Base-by-base conservation (phyloP, 2,113 vertebrate genomes). In the Fulica atra region DNA sequence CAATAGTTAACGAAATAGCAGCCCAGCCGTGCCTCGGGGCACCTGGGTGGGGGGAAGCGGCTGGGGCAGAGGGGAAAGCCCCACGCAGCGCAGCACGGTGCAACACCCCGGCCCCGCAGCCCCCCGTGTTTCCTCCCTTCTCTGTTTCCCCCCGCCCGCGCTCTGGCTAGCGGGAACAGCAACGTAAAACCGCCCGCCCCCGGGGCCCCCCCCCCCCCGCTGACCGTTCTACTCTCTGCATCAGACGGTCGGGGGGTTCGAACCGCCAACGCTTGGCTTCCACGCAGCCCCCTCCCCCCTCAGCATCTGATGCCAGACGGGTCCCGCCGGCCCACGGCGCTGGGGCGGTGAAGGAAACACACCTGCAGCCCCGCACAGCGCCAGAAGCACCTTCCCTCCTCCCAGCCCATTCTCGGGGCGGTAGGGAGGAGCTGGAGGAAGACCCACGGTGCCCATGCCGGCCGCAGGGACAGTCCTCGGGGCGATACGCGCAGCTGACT, bases 1-100 rank as follows among this genome's bases (percentile, higher is more conserved):
- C 88, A 96, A 97, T 96, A 71, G 95, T 96, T 97, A 97, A 97
- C 95, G 64, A 76, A 91, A 64, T 48, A 89, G 72, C 38, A 63
- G 50, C 24, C 64, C 56, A 33, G 42, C 54, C 35, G 28, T 7
- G 28, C 51, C 88, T 93, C 33, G 50, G 64, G 38, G 64, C 59
- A 48, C 33, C 85, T 8, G 54, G n/a, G 44, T 46, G 44, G 70
- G 16, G 57, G 46, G 84, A 71, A 51, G 70, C 33, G 20, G 51
- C 33, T 5, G 4, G 48, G 33, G 18, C 3, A 0, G 65, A 66
- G 16, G 10, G 48, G 64, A 78, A 89, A 81, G 33, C 26, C 78
- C 38, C 2, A 2, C 38, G n/a, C 13, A 33, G 28, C 36, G 9
- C 3, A 3, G 40, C 9, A 16, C 0, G 3, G 28, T 35, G 35